Evolutionary conservation across 2,797 vertebrate genomes (phyloP).

Genomic region (Pangasius macronema): DNA sequence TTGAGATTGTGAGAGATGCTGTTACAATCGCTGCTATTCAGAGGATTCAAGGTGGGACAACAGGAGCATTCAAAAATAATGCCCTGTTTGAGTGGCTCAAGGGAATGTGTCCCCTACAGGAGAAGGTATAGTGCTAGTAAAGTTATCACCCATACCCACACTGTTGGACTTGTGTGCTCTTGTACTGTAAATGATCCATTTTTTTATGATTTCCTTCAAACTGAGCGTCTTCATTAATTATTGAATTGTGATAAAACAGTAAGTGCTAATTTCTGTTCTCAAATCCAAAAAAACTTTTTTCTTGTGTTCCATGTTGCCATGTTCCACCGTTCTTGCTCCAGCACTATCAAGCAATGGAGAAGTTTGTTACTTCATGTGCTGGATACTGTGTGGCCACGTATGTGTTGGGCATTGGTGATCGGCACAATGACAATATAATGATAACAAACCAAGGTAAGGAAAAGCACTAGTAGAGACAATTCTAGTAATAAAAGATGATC

Average conservation of each 20-base stretch:
- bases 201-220: neutral
- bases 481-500: neutral
- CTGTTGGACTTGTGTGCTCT: neutral
- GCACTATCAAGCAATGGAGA: conserved; percentile 74
- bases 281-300: neutral
- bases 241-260: neutral
- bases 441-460: conserved; percentile 75
- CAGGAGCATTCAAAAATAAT: conserved; percentile 72
- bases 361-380: conserved; percentile 79
- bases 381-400: conserved; percentile 82
- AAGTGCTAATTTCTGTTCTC: neutral
- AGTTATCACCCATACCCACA: neutral
- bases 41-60: conserved; percentile 67
- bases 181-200: neutral
- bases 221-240: neutral
- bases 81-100: conserved; percentile 79
- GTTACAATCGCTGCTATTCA: conserved; percentile 76
- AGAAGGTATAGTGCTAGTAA: conserved; percentile 64
- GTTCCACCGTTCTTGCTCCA: conserved; percentile 40
- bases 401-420: conserved; percentile 79
- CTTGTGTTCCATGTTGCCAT: neutral
- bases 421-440: conserved; percentile 86
- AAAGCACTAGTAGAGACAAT: neutral
- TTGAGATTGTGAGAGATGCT: conserved; percentile 77
- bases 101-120: conserved; percentile 72